Evolutionary conservation across 2,797 vertebrate genomes (phyloP).

Genomic region (Scarus forsteni): DNA sequence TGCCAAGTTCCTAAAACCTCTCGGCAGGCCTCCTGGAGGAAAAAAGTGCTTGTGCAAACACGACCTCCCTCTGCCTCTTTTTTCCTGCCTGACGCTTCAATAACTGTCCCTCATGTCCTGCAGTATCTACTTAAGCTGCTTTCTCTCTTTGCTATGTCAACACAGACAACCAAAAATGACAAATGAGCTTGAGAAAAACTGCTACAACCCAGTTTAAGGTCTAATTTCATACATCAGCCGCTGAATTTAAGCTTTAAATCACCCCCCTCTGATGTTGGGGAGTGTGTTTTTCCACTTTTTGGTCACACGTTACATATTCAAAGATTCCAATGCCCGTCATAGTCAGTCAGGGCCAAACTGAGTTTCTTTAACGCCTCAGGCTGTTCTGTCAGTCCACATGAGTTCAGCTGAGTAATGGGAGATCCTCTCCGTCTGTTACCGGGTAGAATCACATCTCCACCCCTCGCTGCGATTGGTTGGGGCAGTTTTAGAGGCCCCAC

Average conservation of each 20-base stretch:
- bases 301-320: constrained; percentile 27
- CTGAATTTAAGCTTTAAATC: background rate
- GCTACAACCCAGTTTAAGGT: constrained; percentile 16
- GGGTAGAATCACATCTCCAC: constrained; percentile 80
- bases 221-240: background rate
- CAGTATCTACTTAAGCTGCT: constrained; percentile 51
- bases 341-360: constrained; percentile 34
- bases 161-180: constrained; percentile 36
- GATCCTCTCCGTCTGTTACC: constrained; percentile 75
- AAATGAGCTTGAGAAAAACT: constrained; percentile 37
- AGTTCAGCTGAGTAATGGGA: constrained; percentile 59
- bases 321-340: constrained; percentile 36
- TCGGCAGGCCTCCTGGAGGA: constrained; percentile 42
- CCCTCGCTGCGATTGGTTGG: constrained; percentile 77
- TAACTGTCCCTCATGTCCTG: constrained; percentile 56
- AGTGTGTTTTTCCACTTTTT: background rate
- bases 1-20: constrained; percentile 71
- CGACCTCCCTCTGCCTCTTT: constrained; percentile 13
- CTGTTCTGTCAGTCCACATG: constrained; percentile 66
- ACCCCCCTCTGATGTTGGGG: constrained; percentile 2
- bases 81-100: constrained; percentile 54
- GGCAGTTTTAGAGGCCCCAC: constrained; percentile 38
- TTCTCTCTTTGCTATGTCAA: constrained; percentile 55
- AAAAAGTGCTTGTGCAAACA: constrained; percentile 67
- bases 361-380: constrained; percentile 48